phyloP scores from a whole-genome alignment of 2,797 vertebrate genomes.

The Clamator glandarius region DNA sequence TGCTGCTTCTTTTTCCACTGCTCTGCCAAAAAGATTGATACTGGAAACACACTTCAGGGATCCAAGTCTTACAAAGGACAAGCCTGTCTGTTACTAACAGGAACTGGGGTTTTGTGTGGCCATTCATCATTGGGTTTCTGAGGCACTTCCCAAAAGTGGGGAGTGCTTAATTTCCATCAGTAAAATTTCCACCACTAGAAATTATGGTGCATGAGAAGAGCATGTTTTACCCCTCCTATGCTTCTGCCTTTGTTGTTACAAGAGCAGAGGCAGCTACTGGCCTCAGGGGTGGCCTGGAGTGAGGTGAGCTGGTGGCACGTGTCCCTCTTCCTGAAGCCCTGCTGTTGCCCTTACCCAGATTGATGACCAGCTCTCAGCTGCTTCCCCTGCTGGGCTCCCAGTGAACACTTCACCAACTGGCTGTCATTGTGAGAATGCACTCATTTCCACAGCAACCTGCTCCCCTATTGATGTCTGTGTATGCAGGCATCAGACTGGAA shows the following conservation, averaged over 20 bases:
- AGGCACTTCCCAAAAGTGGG: neutral
- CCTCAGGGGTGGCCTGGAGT: neutral
- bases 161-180: neutral
- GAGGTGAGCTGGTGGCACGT: neutral
- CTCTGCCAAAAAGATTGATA: neutral
- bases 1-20: neutral
- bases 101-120: neutral
- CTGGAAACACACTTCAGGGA: neutral
- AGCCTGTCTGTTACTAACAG: neutral
- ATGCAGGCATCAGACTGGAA: neutral
- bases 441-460: neutral
- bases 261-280: neutral
- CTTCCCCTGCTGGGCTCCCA: neutral
- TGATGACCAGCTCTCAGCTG: neutral
- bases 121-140: neutral
- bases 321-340: neutral
- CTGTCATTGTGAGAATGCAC: fast-evolving
- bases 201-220: neutral
- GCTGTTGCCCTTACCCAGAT: neutral
- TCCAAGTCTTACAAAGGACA: neutral
- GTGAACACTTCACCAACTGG: neutral
- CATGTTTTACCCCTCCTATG: neutral
- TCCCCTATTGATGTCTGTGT: neutral
- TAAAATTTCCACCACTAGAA: neutral
- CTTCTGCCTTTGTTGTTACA: neutral